Evolutionary conservation across 2,113 vertebrate species (phyloP).

Genomic region (Colossoma macropomum): DNA sequence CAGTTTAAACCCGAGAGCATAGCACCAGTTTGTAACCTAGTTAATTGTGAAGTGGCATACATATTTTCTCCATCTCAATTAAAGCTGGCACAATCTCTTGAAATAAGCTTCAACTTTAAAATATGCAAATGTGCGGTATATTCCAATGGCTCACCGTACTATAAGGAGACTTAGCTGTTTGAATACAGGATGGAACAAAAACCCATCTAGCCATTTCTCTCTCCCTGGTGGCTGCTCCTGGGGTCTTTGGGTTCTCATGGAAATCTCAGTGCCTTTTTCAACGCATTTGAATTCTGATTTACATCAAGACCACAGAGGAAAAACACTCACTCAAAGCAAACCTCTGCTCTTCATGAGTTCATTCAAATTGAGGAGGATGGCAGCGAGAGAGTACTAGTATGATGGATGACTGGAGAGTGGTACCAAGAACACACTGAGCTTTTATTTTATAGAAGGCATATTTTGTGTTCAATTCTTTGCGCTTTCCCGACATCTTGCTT

Average conservation of each 20-base stretch:
- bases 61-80: not conserved
- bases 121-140: slow-evolving; percentile 4
- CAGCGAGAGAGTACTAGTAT: slow-evolving; percentile 17
- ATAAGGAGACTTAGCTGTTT: slow-evolving; percentile 26
- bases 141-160: slow-evolving; percentile 17
- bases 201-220: not conserved
- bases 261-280: slow-evolving; percentile 75
- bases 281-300: slow-evolving; percentile 76
- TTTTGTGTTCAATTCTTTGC: not conserved
- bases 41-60: not conserved
- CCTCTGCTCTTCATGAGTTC: slow-evolving; percentile 21
- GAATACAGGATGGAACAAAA: slow-evolving; percentile 32
- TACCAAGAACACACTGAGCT: not conserved
- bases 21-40: not conserved
- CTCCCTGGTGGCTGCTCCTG: slow-evolving; percentile 3
- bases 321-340: slow-evolving; percentile 33
- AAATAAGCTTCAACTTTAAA: slow-evolving; percentile 4
- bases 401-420: slow-evolving; percentile 12
- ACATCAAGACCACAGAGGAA: slow-evolving; percentile 53
- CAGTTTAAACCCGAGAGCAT: not conserved
- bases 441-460: not conserved
- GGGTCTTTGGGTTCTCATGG: slow-evolving; percentile 67
- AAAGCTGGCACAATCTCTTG: not conserved
- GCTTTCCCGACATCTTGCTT: not conserved
- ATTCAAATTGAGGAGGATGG: slow-evolving; percentile 28